A percentile compares a stretch with the other conserved stretches of the same genome.
Evolutionary conservation across 2,888 invertebrate genomes (phyloP).

Genomic region (Cephus pulcher): DNA sequence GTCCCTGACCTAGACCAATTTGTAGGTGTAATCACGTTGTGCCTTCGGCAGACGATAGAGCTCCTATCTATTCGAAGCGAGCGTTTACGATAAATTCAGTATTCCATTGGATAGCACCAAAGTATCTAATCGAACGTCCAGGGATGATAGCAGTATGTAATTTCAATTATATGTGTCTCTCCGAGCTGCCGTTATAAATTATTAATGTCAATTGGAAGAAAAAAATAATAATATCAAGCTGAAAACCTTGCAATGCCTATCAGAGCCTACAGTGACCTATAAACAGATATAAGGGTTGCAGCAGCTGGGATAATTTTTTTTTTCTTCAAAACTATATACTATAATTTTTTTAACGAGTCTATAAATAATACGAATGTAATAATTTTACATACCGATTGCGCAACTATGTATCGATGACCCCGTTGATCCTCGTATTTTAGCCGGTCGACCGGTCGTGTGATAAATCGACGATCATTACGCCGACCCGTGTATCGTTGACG

Average conservation of each 20-base stretch:
- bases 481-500: not conserved
- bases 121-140: conserved; percentile 47
- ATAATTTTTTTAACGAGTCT: no score
- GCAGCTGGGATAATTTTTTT: no score
- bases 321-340: no score
- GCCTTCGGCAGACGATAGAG: conserved; percentile 38
- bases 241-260: no score
- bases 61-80: conserved; percentile 46
- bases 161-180: not conserved
- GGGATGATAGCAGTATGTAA: conserved; percentile 19
- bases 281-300: no score
- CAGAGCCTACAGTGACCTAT: no score
- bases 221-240: no score
- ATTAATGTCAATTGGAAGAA: no score
- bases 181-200: no score
- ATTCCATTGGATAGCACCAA: conserved; percentile 33
- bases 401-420: not conserved
- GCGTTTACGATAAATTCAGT: conserved; percentile 52
- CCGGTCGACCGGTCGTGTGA: not conserved
- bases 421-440: not conserved
- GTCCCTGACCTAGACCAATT: conserved; percentile 59
- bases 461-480: not conserved
- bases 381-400: not conserved
- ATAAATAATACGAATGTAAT: not conserved
- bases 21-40: conserved; percentile 52